Base-by-base conservation (phyloP, 2,888 invertebrate species). In the Cryptus armator region DNA sequence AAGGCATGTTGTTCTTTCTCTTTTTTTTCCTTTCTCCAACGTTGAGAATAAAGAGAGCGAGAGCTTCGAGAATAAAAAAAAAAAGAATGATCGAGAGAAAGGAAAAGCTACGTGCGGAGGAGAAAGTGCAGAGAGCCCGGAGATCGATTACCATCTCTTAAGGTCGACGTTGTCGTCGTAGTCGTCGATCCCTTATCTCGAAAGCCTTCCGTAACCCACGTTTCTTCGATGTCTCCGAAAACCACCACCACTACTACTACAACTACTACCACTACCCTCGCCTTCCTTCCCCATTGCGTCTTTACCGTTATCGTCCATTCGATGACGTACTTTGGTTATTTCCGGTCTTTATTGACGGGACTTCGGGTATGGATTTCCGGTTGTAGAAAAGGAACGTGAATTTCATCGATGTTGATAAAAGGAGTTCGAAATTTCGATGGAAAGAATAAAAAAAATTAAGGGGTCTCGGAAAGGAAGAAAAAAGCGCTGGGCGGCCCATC, bases 71-170 rank as follows among this genome's bases (percentile, higher is more conserved):
- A 79, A 64, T 70, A 75, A 83, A 64, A 83, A 19, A 19, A 19
- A 53, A 67, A 79, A 53, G 56, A 79, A 83, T 53, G 46, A 74
- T 46, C 46, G 29, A 75, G 66, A 68, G 43, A 53, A 74, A 75
- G 44, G 64, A 43, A 76, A 79, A 56, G 70, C 24, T 53, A 24
- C 48, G 51, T 81, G 37, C 48, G 12, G 24, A 19, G 56, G 83
- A 66, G 75, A 83, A 70, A 75, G 74, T 64, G 62, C 74, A 64
- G 79, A 64, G 78, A 83, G 64, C 62, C 14, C 16, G 29, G 51
- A 83, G 83, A 83, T 83, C 83, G 83, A 83, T 83, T 83, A 83
- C 79, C 83, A 83, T 83, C 74, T 83, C 64, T 56, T 64, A 70
- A 79, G 62, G 78, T 75, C 76, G 37, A 66, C 67, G 68, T 62